Evolutionary conservation across 64 coral and sea anemone genomes (phyloP), one percentile per base, ranked within the genome.

Genomic region (Astreopora myriophthalma): DNA sequence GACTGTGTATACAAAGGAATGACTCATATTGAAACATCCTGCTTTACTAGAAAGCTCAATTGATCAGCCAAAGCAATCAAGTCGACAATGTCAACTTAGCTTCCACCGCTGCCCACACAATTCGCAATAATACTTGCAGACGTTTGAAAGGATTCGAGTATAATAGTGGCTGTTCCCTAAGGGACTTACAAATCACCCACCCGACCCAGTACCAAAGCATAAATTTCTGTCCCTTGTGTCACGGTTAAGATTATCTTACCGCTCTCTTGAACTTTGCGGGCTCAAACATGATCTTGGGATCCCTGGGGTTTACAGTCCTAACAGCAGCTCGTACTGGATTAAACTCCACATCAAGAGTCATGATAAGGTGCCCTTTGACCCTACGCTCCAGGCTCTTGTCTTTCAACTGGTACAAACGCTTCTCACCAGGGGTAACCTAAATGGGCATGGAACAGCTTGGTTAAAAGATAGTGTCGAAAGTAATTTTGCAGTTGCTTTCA

Each of bases 331-430:
- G 73, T 61, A 98, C 92, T 24, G 96, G 96, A 60, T 98, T 98
- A 67, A 36, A 94, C 27, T 94, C 61, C 32, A 98, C 90, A 80
- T 98, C 96, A 58, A 98, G 71, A 19, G 96, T 98, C 2, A 98
- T 51, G 29, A 98, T 98, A 19, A 98, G 92, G 34, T 98, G 96
- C 17, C 96, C 96, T 73, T 98, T 98, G 44, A 85, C 96, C 19
- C 96, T 85, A 7, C 92, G 82, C 78, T 98, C 96, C 75, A 94
- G 66, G 32, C 81, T 94, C 80, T 98, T 98, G 84, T 98, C 94
- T 75, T 98, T 98, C 24, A 98, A 72, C 85, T 98, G 96, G 76
- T 98, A 98, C 84, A 98, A 37, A 17, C 96, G 96, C 68, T 98
- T 98, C 85, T 98, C 96, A 28, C 91, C 63, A 4, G 75, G 88